These are phyloP conservation scores for Clepsis dumicolana DNA, from an alignment of 2,888 invertebrate genomes.

Conservation along the genomic window DNA sequence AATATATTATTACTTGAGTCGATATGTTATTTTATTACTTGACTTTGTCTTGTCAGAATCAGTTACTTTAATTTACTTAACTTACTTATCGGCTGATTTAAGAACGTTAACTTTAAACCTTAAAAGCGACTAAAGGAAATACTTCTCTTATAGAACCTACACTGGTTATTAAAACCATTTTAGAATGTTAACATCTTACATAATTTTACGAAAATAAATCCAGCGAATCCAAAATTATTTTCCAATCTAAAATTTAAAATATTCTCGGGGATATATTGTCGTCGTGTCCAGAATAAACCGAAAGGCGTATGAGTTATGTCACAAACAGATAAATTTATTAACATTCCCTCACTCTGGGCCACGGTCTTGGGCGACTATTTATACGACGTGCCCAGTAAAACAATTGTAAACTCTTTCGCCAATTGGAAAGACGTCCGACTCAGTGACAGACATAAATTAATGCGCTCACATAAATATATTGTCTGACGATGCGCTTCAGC, in stretches of 20 bases:
- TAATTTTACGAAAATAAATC: background rate
- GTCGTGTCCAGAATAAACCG: constrained; percentile 43
- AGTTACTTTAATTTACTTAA: too few relatives aligned
- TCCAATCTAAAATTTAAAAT: background rate
- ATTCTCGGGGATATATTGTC: background rate
- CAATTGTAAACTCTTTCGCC: constrained; percentile 73
- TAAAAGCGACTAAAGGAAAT: too few relatives aligned
- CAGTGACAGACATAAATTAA: constrained; percentile 70
- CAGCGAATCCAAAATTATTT: background rate
- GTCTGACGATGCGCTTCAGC: constrained; percentile 38
- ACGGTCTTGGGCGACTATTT: constrained; percentile 70
- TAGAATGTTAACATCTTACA: background rate
- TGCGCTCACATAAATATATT: constrained; percentile 61
- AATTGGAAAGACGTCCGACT: constrained; percentile 71
- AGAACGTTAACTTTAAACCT: too few relatives aligned
- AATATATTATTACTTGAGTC: too few relatives aligned
- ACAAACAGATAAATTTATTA: constrained; percentile 59
- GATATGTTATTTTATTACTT: too few relatives aligned
- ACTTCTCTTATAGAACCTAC: too few relatives aligned
- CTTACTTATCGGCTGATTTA: too few relatives aligned
- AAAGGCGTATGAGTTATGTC: constrained; percentile 59
- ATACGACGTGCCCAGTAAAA: constrained; percentile 61
- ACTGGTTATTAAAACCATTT: too few relatives aligned
- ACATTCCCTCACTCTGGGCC: constrained; percentile 59
- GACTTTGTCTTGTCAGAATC: too few relatives aligned